Percentiles rank a stretch among this genome's conserved stretches.
Evolutionary conservation across 2,113 vertebrate species (phyloP).

Genomic region (Sinocyclocheilus anophthalmus): DNA sequence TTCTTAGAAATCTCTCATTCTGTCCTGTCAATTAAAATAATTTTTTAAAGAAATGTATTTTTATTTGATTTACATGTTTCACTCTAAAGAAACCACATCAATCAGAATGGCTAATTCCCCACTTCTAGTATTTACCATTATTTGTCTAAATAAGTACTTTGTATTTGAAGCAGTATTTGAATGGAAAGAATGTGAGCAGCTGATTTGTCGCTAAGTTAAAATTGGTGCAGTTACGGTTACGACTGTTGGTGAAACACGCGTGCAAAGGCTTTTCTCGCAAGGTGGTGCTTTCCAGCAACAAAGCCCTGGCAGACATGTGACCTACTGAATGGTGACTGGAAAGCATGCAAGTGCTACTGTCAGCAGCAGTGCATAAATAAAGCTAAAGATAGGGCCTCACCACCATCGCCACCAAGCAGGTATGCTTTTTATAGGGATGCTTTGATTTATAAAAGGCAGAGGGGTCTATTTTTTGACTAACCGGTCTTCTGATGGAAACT

Average conservation of each 20-base stretch:
- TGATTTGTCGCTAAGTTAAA: constrained; percentile 65
- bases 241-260: constrained; percentile 55
- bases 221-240: constrained; percentile 59
- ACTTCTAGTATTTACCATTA: constrained; percentile 9
- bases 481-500: constrained; percentile 73
- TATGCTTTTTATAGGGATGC: constrained; percentile 87
- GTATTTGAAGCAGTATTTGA: constrained; percentile 65
- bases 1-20: too few relatives aligned
- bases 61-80: not conserved
- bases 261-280: constrained; percentile 61
- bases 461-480: constrained; percentile 81
- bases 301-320: constrained; percentile 69
- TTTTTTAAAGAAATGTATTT: not conserved
- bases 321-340: constrained; percentile 76
- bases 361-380: constrained; percentile 87
- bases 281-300: constrained; percentile 66
- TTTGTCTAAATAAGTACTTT: constrained; percentile 6
- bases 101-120: too few relatives aligned
- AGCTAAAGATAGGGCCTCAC: constrained; percentile 79
- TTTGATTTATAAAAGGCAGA: constrained; percentile 86
- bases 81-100: not conserved
- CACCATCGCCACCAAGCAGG: constrained; percentile 75
- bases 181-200: constrained; percentile 72
- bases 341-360: constrained; percentile 81
- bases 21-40: not conserved